A percentile compares a stretch with the other conserved stretches of the same genome.
Evolutionary conservation across 2,113 vertebrate species (phyloP).

Genomic region (Mola mola): DNA sequence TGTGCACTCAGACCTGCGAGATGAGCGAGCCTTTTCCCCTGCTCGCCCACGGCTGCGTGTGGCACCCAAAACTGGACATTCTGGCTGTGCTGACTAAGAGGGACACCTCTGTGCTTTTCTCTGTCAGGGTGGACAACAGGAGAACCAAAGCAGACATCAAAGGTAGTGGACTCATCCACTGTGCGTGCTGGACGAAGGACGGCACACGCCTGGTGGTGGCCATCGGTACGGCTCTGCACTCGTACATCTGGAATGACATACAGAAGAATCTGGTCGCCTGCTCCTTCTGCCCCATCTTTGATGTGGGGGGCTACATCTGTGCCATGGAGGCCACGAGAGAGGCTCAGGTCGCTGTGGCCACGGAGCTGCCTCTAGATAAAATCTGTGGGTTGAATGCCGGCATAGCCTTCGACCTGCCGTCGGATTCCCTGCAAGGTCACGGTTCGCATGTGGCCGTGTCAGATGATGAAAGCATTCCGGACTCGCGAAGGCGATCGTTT

Average conservation of each 20-base stretch:
- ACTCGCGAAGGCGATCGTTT: constrained; percentile 73
- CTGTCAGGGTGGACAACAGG: constrained; percentile 83
- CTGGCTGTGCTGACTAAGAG: constrained; percentile 89
- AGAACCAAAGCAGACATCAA: constrained; percentile 86
- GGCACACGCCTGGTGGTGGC: constrained; percentile 91
- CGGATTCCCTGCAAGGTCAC: constrained; percentile 66
- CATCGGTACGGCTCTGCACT: constrained; percentile 88
- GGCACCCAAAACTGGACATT: constrained; percentile 90
- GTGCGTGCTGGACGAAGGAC: constrained; percentile 94
- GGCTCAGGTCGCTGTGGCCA: constrained; percentile 87
- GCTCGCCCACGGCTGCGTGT: constrained; percentile 93
- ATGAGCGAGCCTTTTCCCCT: constrained; percentile 87
- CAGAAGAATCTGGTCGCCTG: constrained; percentile 87
- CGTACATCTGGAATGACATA: constrained; percentile 91
- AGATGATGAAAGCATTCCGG: constrained; percentile 72
- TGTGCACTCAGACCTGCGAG: constrained; percentile 90
- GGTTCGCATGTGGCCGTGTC: constrained; percentile 50
- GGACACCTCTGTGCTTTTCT: constrained; percentile 86
- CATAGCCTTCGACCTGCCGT: constrained; percentile 80
- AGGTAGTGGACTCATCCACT: constrained; percentile 86
- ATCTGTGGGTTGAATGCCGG: constrained; percentile 90
- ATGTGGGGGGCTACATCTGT: constrained; percentile 87
- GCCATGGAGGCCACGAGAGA: constrained; percentile 84
- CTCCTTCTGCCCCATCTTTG: constrained; percentile 88
- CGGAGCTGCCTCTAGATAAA: constrained; percentile 92